Conservation (phyloP, 2,113 vertebrate genomes). For the Daphoenositta chrysoptera region DNA sequence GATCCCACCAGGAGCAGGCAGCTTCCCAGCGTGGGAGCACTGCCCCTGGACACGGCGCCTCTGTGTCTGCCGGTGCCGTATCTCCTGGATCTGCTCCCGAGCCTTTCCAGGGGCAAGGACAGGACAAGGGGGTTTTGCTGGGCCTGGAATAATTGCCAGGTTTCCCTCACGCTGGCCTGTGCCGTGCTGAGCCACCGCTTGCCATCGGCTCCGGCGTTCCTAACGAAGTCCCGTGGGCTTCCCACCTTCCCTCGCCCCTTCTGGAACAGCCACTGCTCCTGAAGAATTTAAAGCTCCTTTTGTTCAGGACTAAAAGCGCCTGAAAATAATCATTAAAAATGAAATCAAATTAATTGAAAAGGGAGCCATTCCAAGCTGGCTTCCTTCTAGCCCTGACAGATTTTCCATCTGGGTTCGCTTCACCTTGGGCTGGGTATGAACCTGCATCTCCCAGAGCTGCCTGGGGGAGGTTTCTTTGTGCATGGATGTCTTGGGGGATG, state of each 20-base stretch:
- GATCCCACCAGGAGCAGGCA: accelerated
- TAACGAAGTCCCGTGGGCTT: conserved; percentile 51
- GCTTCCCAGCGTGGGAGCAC: accelerated
- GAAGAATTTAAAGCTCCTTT: conserved; percentile 33
- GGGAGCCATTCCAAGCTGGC: neutral
- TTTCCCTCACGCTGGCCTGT: neutral
- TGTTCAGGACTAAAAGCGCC: neutral
- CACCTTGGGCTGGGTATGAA: neutral
- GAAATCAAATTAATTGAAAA: conserved; percentile 19
- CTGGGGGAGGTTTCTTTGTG: neutral
- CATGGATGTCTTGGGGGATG: too few species aligned
- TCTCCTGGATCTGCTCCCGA: neutral
- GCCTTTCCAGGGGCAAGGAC: neutral
- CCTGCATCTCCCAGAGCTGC: neutral
- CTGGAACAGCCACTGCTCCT: neutral
- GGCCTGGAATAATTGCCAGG: neutral
- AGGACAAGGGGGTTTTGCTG: neutral
- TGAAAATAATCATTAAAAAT: conserved; percentile 13
- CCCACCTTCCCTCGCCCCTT: neutral
- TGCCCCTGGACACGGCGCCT: neutral
- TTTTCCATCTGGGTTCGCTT: neutral
- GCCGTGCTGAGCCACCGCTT: neutral
- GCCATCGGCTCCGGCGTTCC: neutral
- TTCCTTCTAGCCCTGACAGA: neutral
- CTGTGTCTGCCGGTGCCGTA: accelerated